Evolutionary conservation across 1,140 invertebrate genomes (phyloP).

Genomic region (Bombus consobrinus): DNA sequence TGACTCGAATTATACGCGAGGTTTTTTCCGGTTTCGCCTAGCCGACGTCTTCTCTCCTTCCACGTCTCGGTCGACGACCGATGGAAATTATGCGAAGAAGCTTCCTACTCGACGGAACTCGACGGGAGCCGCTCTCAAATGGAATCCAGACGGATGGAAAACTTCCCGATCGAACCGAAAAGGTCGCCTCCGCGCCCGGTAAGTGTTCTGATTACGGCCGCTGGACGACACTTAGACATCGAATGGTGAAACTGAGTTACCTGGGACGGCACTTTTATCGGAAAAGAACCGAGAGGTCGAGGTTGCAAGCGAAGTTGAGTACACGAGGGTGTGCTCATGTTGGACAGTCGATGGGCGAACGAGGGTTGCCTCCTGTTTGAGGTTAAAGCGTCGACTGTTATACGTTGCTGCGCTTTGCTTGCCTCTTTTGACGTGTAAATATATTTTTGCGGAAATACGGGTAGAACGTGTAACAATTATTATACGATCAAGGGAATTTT

Average conservation of each 20-base stretch:
- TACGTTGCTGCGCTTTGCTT: too few relatives aligned
- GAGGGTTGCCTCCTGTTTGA: background rate
- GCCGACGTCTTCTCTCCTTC: background rate
- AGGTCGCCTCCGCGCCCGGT: background rate
- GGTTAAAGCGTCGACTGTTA: background rate
- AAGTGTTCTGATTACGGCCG: constrained; percentile 34
- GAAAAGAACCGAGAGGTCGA: too few relatives aligned
- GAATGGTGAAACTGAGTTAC: constrained; percentile 11
- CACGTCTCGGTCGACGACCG: background rate
- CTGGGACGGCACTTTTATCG: background rate
- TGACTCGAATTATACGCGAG: constrained; percentile 20
- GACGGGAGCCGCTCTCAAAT: constrained; percentile 13
- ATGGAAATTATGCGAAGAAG: constrained; percentile 56
- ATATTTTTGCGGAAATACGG: background rate
- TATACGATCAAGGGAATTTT: background rate
- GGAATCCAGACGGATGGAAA: constrained; percentile 29
- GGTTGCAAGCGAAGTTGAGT: background rate
- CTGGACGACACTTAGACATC: background rate
- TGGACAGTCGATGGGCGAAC: background rate
- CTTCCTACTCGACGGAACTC: constrained; percentile 27
- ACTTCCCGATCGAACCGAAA: constrained; percentile 34
- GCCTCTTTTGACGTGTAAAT: too few relatives aligned
- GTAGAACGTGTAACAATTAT: background rate
- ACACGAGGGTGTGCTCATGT: too few relatives aligned
- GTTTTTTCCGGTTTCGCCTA: background rate